Conservation (phyloP, 1,140 invertebrate genomes). For the Drosophila sturtevanti region DNA sequence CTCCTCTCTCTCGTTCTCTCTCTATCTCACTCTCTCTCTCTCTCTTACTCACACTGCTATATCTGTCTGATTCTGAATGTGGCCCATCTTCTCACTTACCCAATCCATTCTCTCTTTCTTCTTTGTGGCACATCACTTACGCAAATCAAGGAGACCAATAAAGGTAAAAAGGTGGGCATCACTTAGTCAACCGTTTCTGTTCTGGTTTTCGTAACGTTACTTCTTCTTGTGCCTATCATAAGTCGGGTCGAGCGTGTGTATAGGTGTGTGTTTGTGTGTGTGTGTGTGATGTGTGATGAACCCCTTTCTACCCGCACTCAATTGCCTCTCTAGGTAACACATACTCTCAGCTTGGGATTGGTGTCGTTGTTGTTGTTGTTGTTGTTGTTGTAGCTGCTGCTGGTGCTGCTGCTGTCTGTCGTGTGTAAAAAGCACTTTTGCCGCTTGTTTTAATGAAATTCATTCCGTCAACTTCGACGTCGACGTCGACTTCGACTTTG, state of each 20-base stretch:
- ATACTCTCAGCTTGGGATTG: background rate
- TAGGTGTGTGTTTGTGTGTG: constrained; percentile 12
- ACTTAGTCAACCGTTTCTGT: constrained; percentile 39
- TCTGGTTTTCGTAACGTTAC: constrained; percentile 7
- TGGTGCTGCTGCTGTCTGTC: background rate
- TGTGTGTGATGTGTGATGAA: constrained; percentile 2
- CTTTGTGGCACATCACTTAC: constrained; percentile 56
- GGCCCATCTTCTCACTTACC: background rate
- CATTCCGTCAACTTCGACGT: constrained; percentile 52
- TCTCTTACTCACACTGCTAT: background rate
- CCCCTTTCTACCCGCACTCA: background rate
- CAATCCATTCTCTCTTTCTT: background rate
- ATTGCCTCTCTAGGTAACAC: background rate
- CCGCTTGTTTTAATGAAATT: constrained; percentile 77
- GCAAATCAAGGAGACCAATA: constrained; percentile 76
- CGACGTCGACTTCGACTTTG: constrained; percentile 11
- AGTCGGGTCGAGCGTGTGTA: constrained; percentile 26
- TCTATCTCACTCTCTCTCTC: no score
- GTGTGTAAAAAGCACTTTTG: constrained; percentile 65
- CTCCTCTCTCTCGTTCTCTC: no score
- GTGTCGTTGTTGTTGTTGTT: background rate
- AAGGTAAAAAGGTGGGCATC: constrained; percentile 57
- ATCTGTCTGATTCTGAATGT: background rate
- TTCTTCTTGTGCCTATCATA: constrained; percentile 35
- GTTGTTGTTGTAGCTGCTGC: background rate